Percentiles rank a stretch among this genome's conserved stretches.
phyloP scores from a whole-genome alignment of 2,113 vertebrate genomes.

The Macroglossus sobrinus region DNA sequence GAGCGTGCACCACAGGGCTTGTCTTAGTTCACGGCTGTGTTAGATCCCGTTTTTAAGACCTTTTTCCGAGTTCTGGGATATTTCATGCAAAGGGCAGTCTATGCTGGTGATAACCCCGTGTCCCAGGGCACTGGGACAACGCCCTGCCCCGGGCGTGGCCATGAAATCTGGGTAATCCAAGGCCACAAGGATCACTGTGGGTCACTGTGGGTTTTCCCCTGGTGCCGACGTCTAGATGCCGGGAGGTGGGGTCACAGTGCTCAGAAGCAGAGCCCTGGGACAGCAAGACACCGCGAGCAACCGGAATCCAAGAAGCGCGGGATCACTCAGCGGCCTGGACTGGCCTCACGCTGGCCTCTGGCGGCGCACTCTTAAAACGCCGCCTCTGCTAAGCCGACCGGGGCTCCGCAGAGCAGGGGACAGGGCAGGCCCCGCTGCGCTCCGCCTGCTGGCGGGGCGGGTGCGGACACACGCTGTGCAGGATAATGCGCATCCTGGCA shows the following conservation, averaged over 20 bases:
- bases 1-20: fast-evolving
- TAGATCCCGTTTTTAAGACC: background rate
- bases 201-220: background rate
- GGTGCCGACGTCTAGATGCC: background rate
- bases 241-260: background rate
- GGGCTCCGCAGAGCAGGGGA: too few species aligned
- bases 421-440: background rate
- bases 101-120: too few species aligned
- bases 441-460: too few species aligned
- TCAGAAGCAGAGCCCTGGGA: background rate
- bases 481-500: fast-evolving
- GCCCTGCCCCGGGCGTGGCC: fast-evolving
- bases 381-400: too few species aligned
- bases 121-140: fast-evolving
- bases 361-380: background rate
- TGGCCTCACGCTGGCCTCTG: background rate
- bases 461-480: background rate
- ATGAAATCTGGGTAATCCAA: background rate
- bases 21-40: fast-evolving
- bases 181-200: too few species aligned
- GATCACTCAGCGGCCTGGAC: background rate
- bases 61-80: background rate
- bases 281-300: background rate
- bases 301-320: background rate
- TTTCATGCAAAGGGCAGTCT: background rate